These are phyloP conservation scores for Sterrhoptilus dennistouni DNA, from an alignment of 2,113 vertebrate genomes.

Conservation along the genomic window DNA sequence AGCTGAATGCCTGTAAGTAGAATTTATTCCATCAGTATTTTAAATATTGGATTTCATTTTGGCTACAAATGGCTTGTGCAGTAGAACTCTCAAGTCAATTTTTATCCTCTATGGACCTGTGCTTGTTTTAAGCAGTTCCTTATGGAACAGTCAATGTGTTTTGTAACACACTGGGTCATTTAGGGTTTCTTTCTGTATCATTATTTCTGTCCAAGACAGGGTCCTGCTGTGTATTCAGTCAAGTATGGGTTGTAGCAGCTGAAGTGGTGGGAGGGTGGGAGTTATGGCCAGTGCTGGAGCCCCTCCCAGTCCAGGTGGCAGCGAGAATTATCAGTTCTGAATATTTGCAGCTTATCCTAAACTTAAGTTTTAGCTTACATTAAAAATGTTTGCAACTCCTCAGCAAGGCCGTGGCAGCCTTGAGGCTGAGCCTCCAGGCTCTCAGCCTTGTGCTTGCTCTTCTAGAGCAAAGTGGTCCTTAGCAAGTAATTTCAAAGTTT, in stretches of 20 bases:
- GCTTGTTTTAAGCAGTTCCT: not conserved
- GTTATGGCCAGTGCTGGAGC: not conserved
- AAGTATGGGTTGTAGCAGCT: not conserved
- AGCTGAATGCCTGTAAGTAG: slow-evolving; percentile 83
- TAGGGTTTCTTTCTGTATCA: not conserved
- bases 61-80: not conserved
- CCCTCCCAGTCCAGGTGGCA: not conserved
- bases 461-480: not conserved
- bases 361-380: not conserved
- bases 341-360: not conserved
- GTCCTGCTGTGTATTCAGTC: not conserved
- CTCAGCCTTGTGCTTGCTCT: accelerated
- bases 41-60: not conserved
- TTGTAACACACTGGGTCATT: not conserved
- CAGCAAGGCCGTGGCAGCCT: not conserved
- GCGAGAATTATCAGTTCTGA: not conserved
- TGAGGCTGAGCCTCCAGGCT: not conserved
- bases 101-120: not conserved
- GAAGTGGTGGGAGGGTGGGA: not conserved
- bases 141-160: not conserved
- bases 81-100: not conserved
- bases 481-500: not conserved
- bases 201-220: not conserved
- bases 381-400: not conserved
- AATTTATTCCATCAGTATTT: not conserved